Conservation (phyloP, 2,113 vertebrate genomes). For the Chamaea fasciata region DNA sequence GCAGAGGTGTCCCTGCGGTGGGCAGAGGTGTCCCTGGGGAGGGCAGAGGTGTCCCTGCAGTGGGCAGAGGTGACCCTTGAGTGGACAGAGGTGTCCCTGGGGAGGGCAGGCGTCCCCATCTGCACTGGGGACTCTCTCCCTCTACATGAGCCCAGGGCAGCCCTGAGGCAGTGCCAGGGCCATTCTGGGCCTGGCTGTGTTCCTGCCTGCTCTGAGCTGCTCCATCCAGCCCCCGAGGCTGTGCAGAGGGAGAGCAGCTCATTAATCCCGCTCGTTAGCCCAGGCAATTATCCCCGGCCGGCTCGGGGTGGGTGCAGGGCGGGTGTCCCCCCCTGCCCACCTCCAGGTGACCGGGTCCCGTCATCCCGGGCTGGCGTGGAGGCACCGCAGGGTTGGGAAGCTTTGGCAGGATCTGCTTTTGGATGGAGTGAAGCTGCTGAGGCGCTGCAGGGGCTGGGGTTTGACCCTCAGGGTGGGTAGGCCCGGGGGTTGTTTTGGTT, state of each 20-base stretch:
- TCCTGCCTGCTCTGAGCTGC: neutral
- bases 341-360: neutral
- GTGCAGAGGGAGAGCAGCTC: neutral
- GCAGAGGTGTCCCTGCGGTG: neutral
- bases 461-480: accelerated
- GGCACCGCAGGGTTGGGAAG: accelerated
- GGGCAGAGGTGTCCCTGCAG: neutral
- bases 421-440: neutral
- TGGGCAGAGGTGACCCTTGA: too few species aligned
- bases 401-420: too few species aligned
- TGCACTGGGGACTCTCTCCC: neutral
- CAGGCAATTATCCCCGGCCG: neutral
- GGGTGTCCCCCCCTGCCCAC: neutral
- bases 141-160: accelerated
- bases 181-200: neutral
- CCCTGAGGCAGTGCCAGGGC: neutral
- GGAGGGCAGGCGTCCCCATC: too few species aligned
- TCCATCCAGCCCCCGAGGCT: neutral
- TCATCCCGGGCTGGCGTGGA: neutral
- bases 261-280: neutral
- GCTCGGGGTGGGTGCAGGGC: accelerated
- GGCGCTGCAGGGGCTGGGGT: neutral
- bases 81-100: too few species aligned
- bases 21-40: neutral
- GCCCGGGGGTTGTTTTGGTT: neutral